Evolutionary conservation across 2,797 vertebrate genomes (phyloP).

Genomic region (Hypotaenidia okinawae): DNA sequence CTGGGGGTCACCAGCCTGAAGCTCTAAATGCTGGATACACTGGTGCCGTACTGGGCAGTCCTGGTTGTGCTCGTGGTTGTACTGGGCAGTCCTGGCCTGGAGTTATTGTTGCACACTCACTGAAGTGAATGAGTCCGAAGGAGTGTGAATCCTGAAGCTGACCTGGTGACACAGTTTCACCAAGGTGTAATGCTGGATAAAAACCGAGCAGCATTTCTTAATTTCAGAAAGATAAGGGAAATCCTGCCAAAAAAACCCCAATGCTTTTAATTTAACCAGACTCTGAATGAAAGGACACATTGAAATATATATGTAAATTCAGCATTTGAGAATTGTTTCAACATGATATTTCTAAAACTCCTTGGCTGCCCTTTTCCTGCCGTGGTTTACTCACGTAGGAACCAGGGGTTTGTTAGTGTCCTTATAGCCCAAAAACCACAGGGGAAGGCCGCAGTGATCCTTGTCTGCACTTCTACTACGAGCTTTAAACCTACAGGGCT

Average conservation of each 20-base stretch:
- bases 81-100: neutral
- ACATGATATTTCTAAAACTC: neutral
- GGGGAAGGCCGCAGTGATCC: neutral
- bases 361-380: neutral
- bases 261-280: neutral
- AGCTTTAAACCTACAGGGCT: neutral
- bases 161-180: neutral
- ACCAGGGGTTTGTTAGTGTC: neutral
- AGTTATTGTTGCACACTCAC: neutral
- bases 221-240: neutral
- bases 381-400: neutral
- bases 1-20: neutral
- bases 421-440: accelerated
- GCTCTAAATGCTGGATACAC: neutral
- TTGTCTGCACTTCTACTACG: neutral
- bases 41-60: neutral
- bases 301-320: neutral
- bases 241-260: neutral
- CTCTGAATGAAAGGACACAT: neutral
- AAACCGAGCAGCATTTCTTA: neutral
- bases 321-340: neutral
- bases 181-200: neutral
- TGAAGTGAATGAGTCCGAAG: neutral
- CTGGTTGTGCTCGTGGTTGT: neutral
- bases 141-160: neutral